Base-by-base conservation (phyloP, 2,113 vertebrate genomes). In the Antechinus flavipes region DNA sequence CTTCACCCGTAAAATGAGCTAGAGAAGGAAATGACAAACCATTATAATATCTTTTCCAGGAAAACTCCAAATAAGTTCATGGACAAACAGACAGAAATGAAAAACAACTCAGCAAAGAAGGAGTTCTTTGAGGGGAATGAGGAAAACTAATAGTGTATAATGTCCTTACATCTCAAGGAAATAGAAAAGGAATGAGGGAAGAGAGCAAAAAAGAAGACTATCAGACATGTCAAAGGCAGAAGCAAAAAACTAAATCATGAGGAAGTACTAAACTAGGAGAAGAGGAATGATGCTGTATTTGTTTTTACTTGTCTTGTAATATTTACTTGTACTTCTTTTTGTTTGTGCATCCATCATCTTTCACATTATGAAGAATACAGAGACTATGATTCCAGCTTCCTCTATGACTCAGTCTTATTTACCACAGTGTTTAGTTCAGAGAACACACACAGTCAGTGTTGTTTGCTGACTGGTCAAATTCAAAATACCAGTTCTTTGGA, bases 301-400 rank as follows among this genome's bases (percentile, higher is more conserved):
- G 53, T 58, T 95, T 92, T 50, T 90, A 89, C 25, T 96, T 92
- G 46, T 93, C 91, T 93, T 90, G 55, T 84, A 55, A 46, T 95
- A 93, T 96, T 89, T 26, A 2, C 90, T 96, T 42, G 91, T 93
- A n/a, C 52, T 23, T 92, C 89, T 52, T 56, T 58, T 90, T 58
- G 35, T 4, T 1, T 61, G 49, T 93, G 35, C 24, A 94, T 97
- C n/a, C 22, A 8, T 84, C 6, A 6, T 84, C n/a, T 84, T 16
- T 84, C 68, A 84, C n/a, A 42, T 84, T 42, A 42, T 42, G 22
- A 84, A 42, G 6, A 76, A 42, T 76, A 84, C 19, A 84, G 68
- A 7, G 68, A 42, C 84, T 76, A 35, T 89, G 61, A 92, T 22
- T n/a, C 91, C 47, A 89, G 42, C 55, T 92, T 76, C 42, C 6